Conservation (phyloP, 2,888 invertebrate genomes). For the Hypolimnas misippus region DNA sequence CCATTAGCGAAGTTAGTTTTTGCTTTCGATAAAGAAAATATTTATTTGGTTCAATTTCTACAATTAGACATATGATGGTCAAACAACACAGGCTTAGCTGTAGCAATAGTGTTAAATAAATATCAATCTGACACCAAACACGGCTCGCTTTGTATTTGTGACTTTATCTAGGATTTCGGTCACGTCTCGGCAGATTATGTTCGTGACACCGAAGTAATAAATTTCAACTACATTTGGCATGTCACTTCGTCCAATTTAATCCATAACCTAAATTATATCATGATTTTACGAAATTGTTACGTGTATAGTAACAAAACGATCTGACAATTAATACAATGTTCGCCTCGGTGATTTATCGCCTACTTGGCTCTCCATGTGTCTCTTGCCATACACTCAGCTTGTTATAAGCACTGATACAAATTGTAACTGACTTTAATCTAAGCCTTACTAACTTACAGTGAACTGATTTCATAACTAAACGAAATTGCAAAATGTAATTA, state of each 20-base stretch:
- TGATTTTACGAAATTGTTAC: slow-evolving; percentile 20
- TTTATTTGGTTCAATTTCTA: slow-evolving; percentile 2
- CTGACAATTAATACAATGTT: slow-evolving; percentile 22
- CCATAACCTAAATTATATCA: slow-evolving; percentile 31
- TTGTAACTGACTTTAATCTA: not conserved
- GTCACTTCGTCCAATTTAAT: slow-evolving; percentile 37
- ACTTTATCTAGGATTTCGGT: slow-evolving; percentile 38
- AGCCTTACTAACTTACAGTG: slow-evolving; percentile 2
- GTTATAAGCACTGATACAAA: not conserved
- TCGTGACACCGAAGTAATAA: slow-evolving; percentile 43
- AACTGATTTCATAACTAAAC: not conserved
- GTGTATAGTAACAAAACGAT: slow-evolving; percentile 20
- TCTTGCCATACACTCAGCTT: not conserved
- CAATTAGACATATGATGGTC: slow-evolving; percentile 16
- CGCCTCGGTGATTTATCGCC: slow-evolving; percentile 13
- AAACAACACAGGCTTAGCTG: slow-evolving; percentile 12
- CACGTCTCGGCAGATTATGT: slow-evolving; percentile 42
- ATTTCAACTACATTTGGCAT: slow-evolving; percentile 34
- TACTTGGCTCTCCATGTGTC: not conserved
- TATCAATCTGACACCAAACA: slow-evolving; percentile 26
- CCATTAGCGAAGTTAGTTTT: not conserved
- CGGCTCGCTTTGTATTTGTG: slow-evolving; percentile 37
- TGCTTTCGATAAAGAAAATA: slow-evolving; percentile 1
- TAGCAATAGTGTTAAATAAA: slow-evolving; percentile 26
- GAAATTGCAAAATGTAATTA: not conserved